Base-by-base conservation (phyloP, 1,140 invertebrate genomes). In the Drosophila kurseongensis region DNA sequence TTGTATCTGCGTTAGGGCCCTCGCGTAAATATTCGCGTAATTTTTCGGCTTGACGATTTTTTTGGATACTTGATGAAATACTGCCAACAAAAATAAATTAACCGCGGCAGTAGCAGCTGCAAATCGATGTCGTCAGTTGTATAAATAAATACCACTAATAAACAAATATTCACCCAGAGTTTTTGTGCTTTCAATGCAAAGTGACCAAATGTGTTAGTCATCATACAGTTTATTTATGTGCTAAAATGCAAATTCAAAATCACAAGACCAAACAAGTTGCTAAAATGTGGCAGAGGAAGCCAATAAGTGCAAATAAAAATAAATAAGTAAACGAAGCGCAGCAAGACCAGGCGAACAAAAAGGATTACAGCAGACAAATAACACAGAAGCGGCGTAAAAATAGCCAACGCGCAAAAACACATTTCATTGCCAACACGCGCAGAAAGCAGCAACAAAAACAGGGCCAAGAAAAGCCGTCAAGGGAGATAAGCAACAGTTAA, bases 361-460 rank as follows among this genome's bases (percentile, higher is more conserved):
- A 79, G 82, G 83, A 86, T 86, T 88, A 85, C 60, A 57, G 63
- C n/a, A 77, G 65, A 44, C 5, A 74, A 62, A 32, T 12, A 44
- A 74, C 29, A 59, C 48, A 57, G 14, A 36, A 42, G 59, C 50
- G 68, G 62, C 51, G 41, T 52, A 85, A 69, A 84, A 73, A 85
- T 51, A 76, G 38, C 41, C 73, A 51, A 68, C 27, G 16, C 13
- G 14, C 42, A 60, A 54, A 40, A 50, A 40, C 27, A 32, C 41
- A 56, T 76, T 79, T 88, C 79, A 88, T 86, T 86, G 83, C 79
- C 83, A 88, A 82, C 78, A 71, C 58, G 82, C 75, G 47, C 60
- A 57, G 14, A 58, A 52, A 52, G 57, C 50, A 68, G 60, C 59
- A 52, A 67, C 16, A 41, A 50, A 48, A 55, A 36, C 56, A 48